Conservation (phyloP, 2,797 vertebrate species). For the Oophaga sylvatica region DNA sequence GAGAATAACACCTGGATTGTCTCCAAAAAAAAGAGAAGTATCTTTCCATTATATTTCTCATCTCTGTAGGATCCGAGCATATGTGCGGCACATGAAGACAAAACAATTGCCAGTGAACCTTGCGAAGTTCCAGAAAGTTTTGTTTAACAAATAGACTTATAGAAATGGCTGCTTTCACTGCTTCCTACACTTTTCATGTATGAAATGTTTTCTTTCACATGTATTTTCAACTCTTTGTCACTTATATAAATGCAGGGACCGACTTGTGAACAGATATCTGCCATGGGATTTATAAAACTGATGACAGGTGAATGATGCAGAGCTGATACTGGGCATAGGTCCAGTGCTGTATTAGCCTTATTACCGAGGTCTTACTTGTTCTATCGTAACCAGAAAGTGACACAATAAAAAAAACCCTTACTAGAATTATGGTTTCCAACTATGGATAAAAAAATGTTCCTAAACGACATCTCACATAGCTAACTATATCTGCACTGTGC, state of each 20-base stretch:
- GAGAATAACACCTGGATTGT: not conserved
- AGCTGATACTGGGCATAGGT: not conserved
- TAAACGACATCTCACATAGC: not conserved
- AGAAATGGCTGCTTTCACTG: not conserved
- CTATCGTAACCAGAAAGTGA: not conserved
- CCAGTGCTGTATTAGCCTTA: not conserved
- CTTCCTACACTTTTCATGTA: not conserved
- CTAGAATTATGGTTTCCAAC: not conserved
- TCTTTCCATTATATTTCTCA: not conserved
- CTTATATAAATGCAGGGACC: not conserved
- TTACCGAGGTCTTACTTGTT: not conserved
- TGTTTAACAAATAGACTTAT: not conserved
- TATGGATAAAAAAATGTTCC: not conserved
- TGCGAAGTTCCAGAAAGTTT: conserved; percentile 2
- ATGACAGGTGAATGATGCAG: not conserved
- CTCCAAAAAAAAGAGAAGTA: not conserved
- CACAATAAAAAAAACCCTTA: not conserved
- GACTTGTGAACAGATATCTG: not conserved
- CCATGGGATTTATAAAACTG: conserved; percentile 4
- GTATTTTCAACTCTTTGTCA: not conserved
- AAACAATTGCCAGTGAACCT: not conserved
- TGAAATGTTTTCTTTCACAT: not conserved
- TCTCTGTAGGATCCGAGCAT: not conserved
- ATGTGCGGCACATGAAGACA: conserved; percentile 1
- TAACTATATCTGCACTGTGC: not conserved